A percentile compares a stretch with the other conserved stretches of the same genome.
Evolutionary conservation across 2,797 vertebrate species (phyloP).

Genomic region (Helicolenus hilgendorfi): DNA sequence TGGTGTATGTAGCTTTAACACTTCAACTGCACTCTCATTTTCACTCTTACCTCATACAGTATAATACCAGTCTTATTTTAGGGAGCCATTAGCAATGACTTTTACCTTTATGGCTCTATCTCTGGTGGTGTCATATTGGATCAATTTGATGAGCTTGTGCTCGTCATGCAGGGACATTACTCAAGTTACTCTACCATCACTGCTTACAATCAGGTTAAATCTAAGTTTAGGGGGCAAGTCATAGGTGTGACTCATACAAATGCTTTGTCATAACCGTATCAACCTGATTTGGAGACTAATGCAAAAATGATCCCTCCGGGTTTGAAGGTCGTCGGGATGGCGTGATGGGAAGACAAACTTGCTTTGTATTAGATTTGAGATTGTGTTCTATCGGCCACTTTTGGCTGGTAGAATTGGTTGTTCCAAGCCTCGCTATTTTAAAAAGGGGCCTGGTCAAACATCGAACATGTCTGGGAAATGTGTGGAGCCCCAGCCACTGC

Average conservation of each 20-base stretch:
- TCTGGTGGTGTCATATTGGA: conserved; percentile 27
- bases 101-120: not conserved
- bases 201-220: conserved; percentile 23
- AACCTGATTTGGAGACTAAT: conserved; percentile 1
- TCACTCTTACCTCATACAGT: not conserved
- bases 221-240: conserved; percentile 25
- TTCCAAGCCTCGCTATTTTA: not conserved
- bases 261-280: conserved; percentile 43
- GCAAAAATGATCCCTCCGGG: not conserved
- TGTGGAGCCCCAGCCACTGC: not conserved
- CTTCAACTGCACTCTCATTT: not conserved
- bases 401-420: not conserved
- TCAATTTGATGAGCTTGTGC: conserved; percentile 27
- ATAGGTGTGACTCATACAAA: conserved; percentile 56
- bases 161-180: conserved; percentile 33
- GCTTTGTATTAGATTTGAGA: not conserved
- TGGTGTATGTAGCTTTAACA: not conserved
- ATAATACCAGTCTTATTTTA: not conserved
- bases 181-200: conserved; percentile 38
- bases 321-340: conserved; percentile 11
- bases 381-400: accelerated
- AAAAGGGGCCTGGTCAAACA: not conserved
- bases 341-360: not conserved
- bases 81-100: conserved; percentile 17
- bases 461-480: not conserved